Evolutionary conservation across 2,888 invertebrate species (phyloP), one percentile per base, ranked within the genome.

Genomic region (Drosophila greeni): DNA sequence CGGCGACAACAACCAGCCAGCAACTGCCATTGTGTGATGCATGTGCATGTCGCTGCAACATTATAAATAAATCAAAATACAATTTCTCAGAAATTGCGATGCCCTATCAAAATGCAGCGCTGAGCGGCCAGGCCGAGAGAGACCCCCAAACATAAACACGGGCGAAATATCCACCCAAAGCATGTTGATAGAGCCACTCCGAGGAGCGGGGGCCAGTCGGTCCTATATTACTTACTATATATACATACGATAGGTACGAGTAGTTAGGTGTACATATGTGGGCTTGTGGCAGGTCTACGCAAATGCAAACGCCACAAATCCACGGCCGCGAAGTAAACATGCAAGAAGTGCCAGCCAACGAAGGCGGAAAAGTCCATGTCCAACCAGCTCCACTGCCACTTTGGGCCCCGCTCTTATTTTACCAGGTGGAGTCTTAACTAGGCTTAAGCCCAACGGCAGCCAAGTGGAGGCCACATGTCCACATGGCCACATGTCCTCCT

Each of bases 61-160:
- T 85, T 85, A 86, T 85, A 85, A 85, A 85, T 85, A 85, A 85
- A 85, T 85, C 85, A 85, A 85, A 85, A 84, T 86, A 84, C 85
- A 82, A 85, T 85, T 85, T 85, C 85, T 85, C 72, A 85, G 85
- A 85, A 85, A 86, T 85, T 83, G 86, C 84, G 86, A 86, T 84
- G 86, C 80, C 82, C 76, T 86, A 84, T 84, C 84, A 82, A 82
- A 82, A 84, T 85, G 79, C 84, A 81, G 66, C 71, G 72, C 20
- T 8, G 26, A 26, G 26, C 26, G 26, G 26, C 26, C 26, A 40
- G 20, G 3, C 16, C 16, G 16, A 26, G 43, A 26, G 43, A 59
- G 51, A 54, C 64, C 43, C 56, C 61, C 60, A 49, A 48, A 62
- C 55, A 54, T 65, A 70, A 75, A 71, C 78, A 77, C 75, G 52